Evolutionary conservation across 2,113 vertebrate genomes (phyloP), one percentile per base, ranked within the genome.

Genomic region (Heterotilapia buettikoferi): DNA sequence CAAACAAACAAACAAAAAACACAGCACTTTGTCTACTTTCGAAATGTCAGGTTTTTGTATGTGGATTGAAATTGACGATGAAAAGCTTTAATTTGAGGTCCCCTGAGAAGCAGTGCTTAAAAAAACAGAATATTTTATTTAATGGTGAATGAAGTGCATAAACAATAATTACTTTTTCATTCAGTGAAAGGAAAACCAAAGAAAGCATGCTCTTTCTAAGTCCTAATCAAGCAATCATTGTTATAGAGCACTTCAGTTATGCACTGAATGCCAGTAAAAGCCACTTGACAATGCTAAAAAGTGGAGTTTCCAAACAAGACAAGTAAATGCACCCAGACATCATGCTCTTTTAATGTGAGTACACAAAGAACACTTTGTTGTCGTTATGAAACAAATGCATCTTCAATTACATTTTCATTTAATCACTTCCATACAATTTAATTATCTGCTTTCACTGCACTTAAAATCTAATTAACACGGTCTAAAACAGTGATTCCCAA

Each of bases 191-290:
- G 24, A 45, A 80, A 84, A 40, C 38, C 56, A 86, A 53, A 80
- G 63, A 83, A 87, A 6, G 33, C 26, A n/a, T 43, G 40, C 16
- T 80, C 26, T 79, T 82, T 82, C 47, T 45, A 43, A 86, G 71
- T 45, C 38, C 47, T 80, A 91, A 92, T 92, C 90, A 90, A 83
- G 57, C 56, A 73, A 56, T 33, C 56, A 89, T 85, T 78, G 53
- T 86, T 45, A 71, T 73, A 63, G 12, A 89, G 73, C 29, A 81
- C 76, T 86, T 90, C 31, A 89, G 33, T 86, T 79, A 73, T 86
- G 68, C 80, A 66, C 52, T n/a, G 45, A 78, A 88, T 73, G 56
- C 43, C 73, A 81, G 52, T 80, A 86, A 91, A 91, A 88, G 76
- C 66, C 57, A 53, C 78, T 83, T 50, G 18, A 73, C 13, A 56